Base-by-base conservation (phyloP, 2,888 invertebrate species). In the Calliopum simillimum region DNA sequence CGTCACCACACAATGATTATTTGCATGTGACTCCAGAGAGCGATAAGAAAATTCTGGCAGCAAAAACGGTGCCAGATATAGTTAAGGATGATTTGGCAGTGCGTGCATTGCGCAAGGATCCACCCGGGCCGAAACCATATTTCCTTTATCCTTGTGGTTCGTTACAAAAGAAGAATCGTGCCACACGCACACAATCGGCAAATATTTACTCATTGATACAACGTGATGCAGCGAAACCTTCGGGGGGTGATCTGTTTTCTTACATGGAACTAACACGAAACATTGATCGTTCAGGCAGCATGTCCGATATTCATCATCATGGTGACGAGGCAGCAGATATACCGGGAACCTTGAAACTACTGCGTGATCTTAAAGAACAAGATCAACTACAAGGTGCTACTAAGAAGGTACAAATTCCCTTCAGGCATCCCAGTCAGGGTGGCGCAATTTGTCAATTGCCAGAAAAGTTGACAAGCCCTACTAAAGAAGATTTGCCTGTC, bases 41-140 rank as follows among this genome's bases (percentile, higher is more conserved):
- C 2, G 89, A 75, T 13, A 66, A 59, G 21, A 59, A 73, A 11
- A 25, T 23, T 2, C 23, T 21, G 11, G 71, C 69, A 13, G 89
- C 90, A 78, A 91, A 74, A 25, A 78, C 79, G 33, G 79, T 81
- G 2, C 96, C 96, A 0, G 95, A 96, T 84, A 86, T 95, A 25
- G 92, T 96, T 0, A 91, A 93, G 75, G 96, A 97, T 83, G 96
- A 97, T 86, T 87, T 96, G 81, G 96, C 96, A 0, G 96, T 92
- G 80, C 88, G 97, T 78, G 93, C 91, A 78, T 87, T 97, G 66
- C 89, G 97, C 19, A 96, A 96, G 86, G 96, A 96, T 86, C 88
- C 89, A 0, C 81, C 78, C 0, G 83, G 83, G 0, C 77, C 78
- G 13, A 84, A 81, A 53, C 76, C 80, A 14, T 78, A 75, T 23